These are phyloP conservation scores for Oxycera nigricornis DNA, from an alignment of 2,888 invertebrate genomes.

Conservation along the genomic window DNA sequence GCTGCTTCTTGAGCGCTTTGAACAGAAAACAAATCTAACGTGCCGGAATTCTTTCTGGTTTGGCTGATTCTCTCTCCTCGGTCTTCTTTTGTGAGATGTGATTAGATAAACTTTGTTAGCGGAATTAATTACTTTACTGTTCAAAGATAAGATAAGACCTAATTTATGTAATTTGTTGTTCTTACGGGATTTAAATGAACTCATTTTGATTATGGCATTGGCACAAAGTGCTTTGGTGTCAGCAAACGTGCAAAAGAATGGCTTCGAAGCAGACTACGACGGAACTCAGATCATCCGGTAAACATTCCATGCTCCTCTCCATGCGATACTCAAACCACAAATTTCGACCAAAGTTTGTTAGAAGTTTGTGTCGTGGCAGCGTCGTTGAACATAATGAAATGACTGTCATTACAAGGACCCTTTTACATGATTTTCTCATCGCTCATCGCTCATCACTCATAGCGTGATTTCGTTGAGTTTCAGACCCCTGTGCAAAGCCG, in stretches of 20 bases:
- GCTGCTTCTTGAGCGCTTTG: background rate
- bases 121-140: constrained; percentile 48
- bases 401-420: constrained; percentile 38
- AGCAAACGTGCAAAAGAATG: background rate
- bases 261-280: background rate
- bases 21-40: constrained; percentile 44
- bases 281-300: background rate
- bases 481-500: background rate
- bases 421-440: constrained; percentile 39
- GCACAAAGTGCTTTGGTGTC: background rate
- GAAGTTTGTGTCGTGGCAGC: constrained; percentile 9
- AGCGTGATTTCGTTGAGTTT: background rate
- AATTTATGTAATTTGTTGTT: constrained; percentile 48
- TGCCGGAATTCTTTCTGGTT: constrained; percentile 44
- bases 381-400: constrained; percentile 31
- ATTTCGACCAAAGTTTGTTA: background rate
- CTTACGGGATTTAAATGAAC: constrained; percentile 46
- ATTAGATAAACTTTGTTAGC: constrained; percentile 47
- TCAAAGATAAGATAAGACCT: constrained; percentile 47
- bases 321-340: background rate
- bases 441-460: constrained; percentile 19
- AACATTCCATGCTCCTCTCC: background rate
- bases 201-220: constrained; percentile 40
- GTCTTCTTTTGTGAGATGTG: constrained; percentile 44
- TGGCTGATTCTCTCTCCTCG: constrained; percentile 14